Conservation (phyloP, 1,140 invertebrate genomes). For the Drosophila paulistorum region DNA sequence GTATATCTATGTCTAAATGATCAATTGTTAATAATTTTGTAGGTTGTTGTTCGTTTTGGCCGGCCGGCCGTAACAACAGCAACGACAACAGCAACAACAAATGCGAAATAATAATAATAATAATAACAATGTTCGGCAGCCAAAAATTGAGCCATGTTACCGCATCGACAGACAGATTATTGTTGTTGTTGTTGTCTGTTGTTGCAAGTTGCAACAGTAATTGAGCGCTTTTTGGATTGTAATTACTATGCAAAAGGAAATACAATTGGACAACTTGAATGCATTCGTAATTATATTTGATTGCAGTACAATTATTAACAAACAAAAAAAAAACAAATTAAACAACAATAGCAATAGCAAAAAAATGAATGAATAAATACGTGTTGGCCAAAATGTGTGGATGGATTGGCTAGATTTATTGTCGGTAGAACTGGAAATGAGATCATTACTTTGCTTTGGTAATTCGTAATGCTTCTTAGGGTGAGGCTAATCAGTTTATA, state of each 20-base stretch:
- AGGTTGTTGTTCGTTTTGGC: constrained; percentile 34
- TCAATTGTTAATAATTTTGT: constrained; percentile 23
- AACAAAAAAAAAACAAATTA: constrained; percentile 68
- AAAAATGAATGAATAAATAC: neutral
- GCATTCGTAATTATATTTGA: constrained; percentile 77
- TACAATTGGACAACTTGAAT: constrained; percentile 65
- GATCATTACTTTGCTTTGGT: too few species aligned
- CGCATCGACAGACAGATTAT: constrained; percentile 54
- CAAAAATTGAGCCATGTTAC: constrained; percentile 74
- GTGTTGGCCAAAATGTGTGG: neutral
- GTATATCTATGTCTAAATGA: too few species aligned
- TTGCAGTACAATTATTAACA: constrained; percentile 77
- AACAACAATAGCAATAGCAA: neutral
- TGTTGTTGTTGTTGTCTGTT: constrained; percentile 12
- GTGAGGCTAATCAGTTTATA: too few species aligned
- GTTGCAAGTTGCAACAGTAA: constrained; percentile 57
- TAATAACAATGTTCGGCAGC: constrained; percentile 51
- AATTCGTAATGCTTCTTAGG: too few species aligned
- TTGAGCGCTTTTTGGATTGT: constrained; percentile 60
- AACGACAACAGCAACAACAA: constrained; percentile 31
- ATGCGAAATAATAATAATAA: constrained; percentile 78
- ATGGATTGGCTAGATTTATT: neutral
- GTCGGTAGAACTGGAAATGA: too few species aligned
- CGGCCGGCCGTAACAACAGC: constrained; percentile 32
- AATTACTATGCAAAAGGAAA: constrained; percentile 75